Base-by-base conservation (phyloP, 1,140 invertebrate species). In the Bacillus rossius region DNA sequence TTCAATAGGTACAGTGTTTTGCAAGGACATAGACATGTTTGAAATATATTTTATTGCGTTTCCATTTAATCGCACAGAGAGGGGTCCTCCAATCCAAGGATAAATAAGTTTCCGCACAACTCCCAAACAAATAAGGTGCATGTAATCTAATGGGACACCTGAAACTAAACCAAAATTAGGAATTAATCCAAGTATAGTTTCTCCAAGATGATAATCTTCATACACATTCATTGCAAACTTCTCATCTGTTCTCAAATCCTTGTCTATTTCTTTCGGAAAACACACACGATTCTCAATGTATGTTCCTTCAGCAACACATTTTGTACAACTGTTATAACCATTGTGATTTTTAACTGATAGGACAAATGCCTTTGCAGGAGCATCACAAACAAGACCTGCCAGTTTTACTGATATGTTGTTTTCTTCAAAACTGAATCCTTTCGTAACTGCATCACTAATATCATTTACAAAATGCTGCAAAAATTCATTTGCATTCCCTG, bases 391-490 rank as follows among this genome's bases (percentile, higher is more conserved):
- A 34, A 73, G 56, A 51, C 51, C 57, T 25, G 57, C 20, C 8
- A 72, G 48, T 41, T 43, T 37, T 42, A 71, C 26, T 13, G 14
- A 22, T 56, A 63, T 54, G 41, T 51, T 34, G 49, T 49, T 52
- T 20, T 62, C 53, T 45, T 67, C 17, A 61, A 68, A 22, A 3
- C 19, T 19, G 8, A 69, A 54, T 10, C 68, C 67, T 58, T 64
- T 50, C 17, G 45, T 29, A 43, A 59, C 52, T 19, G 65, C 29
- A 47, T 59, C 16, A 2, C 7, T 58, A 5, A 67, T 51, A 61
- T 75, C 71, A 37, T 60, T 14, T 8, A 70, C 47, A 60, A 74
- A 75, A 23, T 60, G 4, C 19, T 42, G 38, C 23, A 73, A 57
- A 55, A 66, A 71, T 16, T 66, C 50, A 40, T 68, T 63, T 7